Percentiles rank a stretch among this genome's conserved stretches.
These are phyloP conservation scores for Furcula furcula DNA, from an alignment of 2,888 invertebrate genomes.

Conservation along the genomic window DNA sequence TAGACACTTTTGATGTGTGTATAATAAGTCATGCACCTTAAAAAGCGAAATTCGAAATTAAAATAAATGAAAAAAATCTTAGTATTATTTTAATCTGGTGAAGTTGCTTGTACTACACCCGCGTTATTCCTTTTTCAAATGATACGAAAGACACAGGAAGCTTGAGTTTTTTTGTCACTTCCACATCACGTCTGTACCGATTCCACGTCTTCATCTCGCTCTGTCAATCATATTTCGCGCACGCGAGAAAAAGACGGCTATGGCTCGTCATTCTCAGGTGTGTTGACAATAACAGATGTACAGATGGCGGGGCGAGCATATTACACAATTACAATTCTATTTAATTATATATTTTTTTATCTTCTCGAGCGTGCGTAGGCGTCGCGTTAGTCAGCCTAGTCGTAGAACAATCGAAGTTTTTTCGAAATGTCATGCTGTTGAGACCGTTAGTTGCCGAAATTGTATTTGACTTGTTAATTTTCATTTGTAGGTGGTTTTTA, in stretches of 20 bases:
- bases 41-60: too few relatives aligned
- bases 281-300: conserved; percentile 81
- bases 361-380: conserved; percentile 61
- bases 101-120: conserved; percentile 41
- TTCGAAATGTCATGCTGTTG: conserved; percentile 56
- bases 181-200: conserved; percentile 63
- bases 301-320: conserved; percentile 65
- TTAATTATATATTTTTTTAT: conserved; percentile 74
- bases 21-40: too few relatives aligned
- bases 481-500: conserved; percentile 39
- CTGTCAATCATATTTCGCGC: conserved; percentile 11
- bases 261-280: conserved; percentile 64
- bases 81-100: conserved; percentile 35
- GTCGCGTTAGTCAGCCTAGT: conserved; percentile 45
- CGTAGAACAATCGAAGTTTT: conserved; percentile 61
- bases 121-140: conserved; percentile 78
- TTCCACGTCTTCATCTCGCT: conserved; percentile 43
- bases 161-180: conserved; percentile 80
- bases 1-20: too few relatives aligned
- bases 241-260: conserved; percentile 39
- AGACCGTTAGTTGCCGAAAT: conserved; percentile 58
- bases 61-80: too few relatives aligned
- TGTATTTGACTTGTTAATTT: conserved; percentile 57
- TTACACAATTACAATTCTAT: conserved; percentile 80
- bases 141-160: conserved; percentile 82